Percentiles rank a stretch among this genome's conserved stretches.
Evolutionary conservation across 1,140 invertebrate species (phyloP).

Genomic region (Platorchestia sp.): DNA sequence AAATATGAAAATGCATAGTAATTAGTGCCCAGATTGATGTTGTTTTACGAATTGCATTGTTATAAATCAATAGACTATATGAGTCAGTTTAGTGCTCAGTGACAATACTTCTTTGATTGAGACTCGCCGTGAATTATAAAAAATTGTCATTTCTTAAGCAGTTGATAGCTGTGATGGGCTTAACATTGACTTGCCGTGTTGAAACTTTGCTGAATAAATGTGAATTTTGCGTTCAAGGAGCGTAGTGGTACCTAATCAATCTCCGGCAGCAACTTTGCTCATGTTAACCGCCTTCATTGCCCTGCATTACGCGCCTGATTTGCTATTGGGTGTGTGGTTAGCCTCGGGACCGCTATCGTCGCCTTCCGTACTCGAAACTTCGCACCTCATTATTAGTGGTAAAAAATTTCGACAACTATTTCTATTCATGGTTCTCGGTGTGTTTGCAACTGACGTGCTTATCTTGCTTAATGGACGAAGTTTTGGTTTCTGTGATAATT

Average conservation of each 20-base stretch:
- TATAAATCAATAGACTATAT: too few relatives aligned
- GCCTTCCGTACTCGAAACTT: background rate
- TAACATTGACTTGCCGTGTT: background rate
- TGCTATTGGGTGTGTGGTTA: background rate
- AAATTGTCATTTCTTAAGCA: background rate
- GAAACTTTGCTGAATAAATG: background rate
- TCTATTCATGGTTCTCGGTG: background rate
- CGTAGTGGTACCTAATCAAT: background rate
- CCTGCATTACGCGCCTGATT: background rate
- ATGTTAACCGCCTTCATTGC: background rate
- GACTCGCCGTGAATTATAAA: background rate
- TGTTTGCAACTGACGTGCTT: background rate
- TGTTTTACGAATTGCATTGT: too few relatives aligned
- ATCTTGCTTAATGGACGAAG: background rate
- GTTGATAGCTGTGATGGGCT: too few relatives aligned
- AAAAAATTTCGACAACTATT: background rate
- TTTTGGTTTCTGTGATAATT: background rate
- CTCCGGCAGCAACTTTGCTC: background rate
- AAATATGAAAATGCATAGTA: too few relatives aligned
- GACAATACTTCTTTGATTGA: background rate
- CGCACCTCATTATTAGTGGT: background rate
- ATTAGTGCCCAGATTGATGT: too few relatives aligned
- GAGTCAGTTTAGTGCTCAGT: background rate
- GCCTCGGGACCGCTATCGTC: background rate
- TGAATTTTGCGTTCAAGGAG: background rate